Conservation (phyloP, 2,113 vertebrate genomes). For the Anseranas semipalmata region DNA sequence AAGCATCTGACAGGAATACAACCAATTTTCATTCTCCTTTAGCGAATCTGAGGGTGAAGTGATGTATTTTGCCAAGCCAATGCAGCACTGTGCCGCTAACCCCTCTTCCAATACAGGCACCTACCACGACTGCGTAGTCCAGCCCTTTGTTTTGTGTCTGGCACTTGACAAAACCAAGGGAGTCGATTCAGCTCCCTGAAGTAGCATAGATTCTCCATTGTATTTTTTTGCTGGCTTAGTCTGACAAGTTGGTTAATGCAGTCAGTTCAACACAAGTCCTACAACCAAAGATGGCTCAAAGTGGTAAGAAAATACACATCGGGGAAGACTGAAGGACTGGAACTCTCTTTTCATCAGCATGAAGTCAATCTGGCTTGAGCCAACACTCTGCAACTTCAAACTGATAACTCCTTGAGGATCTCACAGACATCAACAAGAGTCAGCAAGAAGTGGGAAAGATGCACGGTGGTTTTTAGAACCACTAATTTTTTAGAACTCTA, state of each 20-base stretch:
- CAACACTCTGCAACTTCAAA: constrained; percentile 24
- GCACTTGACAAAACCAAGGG: neutral
- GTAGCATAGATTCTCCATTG: neutral
- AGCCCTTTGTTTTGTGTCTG: neutral
- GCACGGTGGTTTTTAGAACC: neutral
- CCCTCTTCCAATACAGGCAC: neutral
- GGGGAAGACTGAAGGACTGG: neutral
- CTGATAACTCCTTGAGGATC: neutral
- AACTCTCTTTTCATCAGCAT: neutral
- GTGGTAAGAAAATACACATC: neutral
- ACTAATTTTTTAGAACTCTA: neutral
- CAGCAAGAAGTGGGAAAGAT: neutral
- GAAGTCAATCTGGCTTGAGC: neutral
- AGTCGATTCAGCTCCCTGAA: neutral
- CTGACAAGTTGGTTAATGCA: neutral
- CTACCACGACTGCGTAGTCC: neutral
- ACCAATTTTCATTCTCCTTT: neutral
- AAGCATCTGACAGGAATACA: constrained; percentile 34
- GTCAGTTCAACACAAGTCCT: neutral
- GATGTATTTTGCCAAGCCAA: constrained; percentile 5
- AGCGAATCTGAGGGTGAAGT: neutral
- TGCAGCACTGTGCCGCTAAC: neutral
- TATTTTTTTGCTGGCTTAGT: neutral
- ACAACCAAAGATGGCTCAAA: neutral
- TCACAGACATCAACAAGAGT: neutral